Evolutionary conservation across 1,140 invertebrate genomes (phyloP).

Genomic region (Artemia franciscana): DNA sequence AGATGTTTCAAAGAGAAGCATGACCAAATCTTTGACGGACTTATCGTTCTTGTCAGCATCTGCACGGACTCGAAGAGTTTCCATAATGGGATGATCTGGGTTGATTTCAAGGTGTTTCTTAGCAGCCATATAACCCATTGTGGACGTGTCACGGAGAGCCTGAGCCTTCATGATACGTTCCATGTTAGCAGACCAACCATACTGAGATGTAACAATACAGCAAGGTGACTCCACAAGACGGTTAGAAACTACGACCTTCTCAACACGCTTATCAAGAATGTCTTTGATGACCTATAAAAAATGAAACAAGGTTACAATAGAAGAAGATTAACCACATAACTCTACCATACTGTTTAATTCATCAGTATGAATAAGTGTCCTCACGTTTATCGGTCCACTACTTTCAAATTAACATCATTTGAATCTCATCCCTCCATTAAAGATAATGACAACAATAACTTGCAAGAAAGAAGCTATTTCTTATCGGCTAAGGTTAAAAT

Average conservation of each 20-base stretch:
- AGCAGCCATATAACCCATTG: conserved; percentile 96
- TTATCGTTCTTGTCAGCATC: conserved; percentile 94
- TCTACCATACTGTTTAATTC: too few species aligned
- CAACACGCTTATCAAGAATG: conserved; percentile 90
- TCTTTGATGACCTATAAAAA: conserved; percentile 59
- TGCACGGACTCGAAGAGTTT: conserved; percentile 64
- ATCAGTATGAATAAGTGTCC: too few species aligned
- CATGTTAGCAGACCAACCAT: conserved; percentile 99
- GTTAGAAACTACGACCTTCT: conserved; percentile 88
- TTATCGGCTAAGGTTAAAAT: too few species aligned
- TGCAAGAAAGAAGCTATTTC: too few species aligned
- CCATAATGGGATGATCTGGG: conserved; percentile 84
- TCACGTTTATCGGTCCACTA: too few species aligned
- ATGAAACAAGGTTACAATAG: too few species aligned
- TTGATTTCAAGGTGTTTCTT: conserved; percentile 95
- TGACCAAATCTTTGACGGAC: conserved; percentile 78
- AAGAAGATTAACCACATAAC: too few species aligned
- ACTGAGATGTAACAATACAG: conserved; percentile 97
- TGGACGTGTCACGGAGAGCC: conserved; percentile 74
- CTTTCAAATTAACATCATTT: too few species aligned
- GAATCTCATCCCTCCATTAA: too few species aligned
- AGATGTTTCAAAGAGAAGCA: conserved; percentile 72
- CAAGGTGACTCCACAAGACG: conserved; percentile 82
- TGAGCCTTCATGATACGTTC: conserved; percentile 99
- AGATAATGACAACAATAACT: too few species aligned